Evolutionary conservation across 1,140 invertebrate species (phyloP).

Genomic region (Lepidostoma basale): DNA sequence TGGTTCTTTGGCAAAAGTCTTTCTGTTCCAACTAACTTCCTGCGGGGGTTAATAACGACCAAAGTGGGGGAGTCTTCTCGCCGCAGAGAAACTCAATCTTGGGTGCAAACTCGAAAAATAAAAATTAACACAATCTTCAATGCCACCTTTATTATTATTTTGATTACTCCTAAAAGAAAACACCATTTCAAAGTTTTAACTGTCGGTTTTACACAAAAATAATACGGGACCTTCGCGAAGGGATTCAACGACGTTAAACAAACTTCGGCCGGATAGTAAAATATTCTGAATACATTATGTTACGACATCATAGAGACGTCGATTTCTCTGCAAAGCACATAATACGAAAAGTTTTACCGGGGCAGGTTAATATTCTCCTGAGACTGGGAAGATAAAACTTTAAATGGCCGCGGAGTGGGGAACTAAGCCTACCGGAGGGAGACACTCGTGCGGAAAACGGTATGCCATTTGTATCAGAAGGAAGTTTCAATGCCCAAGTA

Average conservation of each 20-base stretch:
- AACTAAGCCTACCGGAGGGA: background rate
- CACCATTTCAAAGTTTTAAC: too few species aligned
- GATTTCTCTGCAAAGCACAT: background rate
- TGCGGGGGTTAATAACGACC: too few species aligned
- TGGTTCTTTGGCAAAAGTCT: background rate
- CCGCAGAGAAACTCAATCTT: too few species aligned
- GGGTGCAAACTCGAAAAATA: too few species aligned
- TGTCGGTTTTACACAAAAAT: too few species aligned
- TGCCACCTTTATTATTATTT: too few species aligned
- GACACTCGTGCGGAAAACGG: constrained; percentile 13
- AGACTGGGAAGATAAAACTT: background rate
- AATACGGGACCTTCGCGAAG: too few species aligned
- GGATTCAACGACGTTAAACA: too few species aligned
- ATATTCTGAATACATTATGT: background rate
- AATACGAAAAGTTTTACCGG: constrained; percentile 9
- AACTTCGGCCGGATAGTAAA: background rate
- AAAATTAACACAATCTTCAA: too few species aligned
- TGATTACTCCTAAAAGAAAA: too few species aligned
- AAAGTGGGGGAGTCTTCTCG: too few species aligned
- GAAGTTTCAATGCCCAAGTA: background rate
- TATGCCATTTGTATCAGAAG: constrained; percentile 6
- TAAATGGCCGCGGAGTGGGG: background rate
- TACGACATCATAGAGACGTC: background rate
- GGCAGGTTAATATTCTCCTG: background rate
- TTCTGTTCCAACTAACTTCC: background rate